Conservation (phyloP, 2,888 invertebrate species). For the Lacanobia wlatinum region DNA sequence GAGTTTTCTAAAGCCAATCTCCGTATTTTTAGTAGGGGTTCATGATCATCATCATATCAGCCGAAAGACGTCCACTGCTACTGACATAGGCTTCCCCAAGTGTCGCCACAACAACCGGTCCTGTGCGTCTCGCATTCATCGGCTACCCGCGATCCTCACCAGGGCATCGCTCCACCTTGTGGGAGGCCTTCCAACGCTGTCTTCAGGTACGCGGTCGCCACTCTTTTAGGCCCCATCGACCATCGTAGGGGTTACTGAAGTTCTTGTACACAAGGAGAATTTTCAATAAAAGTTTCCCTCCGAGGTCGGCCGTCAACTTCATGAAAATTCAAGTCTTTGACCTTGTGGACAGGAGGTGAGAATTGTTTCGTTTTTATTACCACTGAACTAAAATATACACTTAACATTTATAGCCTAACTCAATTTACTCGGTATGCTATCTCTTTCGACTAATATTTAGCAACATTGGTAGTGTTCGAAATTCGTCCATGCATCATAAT, state of each 20-base stretch:
- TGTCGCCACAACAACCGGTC: no score
- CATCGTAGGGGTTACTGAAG: neutral
- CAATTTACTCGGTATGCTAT: slow-evolving; percentile 37
- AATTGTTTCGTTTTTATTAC: slow-evolving; percentile 30
- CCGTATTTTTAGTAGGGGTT: no score
- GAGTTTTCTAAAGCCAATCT: neutral
- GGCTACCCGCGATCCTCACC: no score
- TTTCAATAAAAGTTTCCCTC: slow-evolving; percentile 2
- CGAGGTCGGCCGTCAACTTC: slow-evolving; percentile 33
- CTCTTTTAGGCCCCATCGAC: no score
- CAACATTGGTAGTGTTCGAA: slow-evolving; percentile 47
- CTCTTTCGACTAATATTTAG: slow-evolving; percentile 36
- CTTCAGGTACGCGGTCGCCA: no score
- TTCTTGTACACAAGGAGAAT: neutral
- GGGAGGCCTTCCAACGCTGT: no score
- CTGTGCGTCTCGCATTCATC: no score
- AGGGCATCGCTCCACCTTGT: no score
- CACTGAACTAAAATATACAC: slow-evolving; percentile 21
- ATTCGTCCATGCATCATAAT: slow-evolving; percentile 75
- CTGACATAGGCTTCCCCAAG: no score
- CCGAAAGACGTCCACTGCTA: no score
- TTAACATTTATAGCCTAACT: slow-evolving; percentile 19
- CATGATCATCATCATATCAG: no score
- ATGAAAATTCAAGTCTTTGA: slow-evolving; percentile 19
- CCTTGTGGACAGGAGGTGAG: slow-evolving; percentile 24